Percentiles rank a stretch among this genome's conserved stretches.
phyloP scores from a whole-genome alignment of 2,797 vertebrate genomes.

The Jordanella pulchra region DNA sequence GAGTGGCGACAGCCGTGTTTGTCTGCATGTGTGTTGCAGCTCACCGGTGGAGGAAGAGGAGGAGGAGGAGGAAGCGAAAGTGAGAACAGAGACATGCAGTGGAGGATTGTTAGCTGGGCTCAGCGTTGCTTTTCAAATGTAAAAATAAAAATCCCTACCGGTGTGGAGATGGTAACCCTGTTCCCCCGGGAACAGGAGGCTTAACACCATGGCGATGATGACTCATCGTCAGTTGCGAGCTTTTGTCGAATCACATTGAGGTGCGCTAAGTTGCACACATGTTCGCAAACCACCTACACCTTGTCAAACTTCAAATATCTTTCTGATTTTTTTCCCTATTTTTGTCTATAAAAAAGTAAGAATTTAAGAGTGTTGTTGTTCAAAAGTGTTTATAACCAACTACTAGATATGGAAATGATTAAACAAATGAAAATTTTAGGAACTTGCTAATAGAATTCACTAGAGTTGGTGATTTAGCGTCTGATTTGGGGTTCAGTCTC shows the following conservation, averaged over 20 bases:
- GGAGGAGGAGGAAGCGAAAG: conserved; percentile 18
- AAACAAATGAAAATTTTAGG: background rate
- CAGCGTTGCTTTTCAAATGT: conserved; percentile 75
- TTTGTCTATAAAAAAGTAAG: conserved; percentile 31
- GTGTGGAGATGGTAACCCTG: conserved; percentile 68
- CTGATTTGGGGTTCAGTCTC: background rate
- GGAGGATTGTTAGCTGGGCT: conserved; percentile 57
- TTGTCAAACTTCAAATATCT: conserved; percentile 19
- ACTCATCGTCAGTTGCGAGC: conserved; percentile 65
- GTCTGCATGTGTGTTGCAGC: conserved; percentile 33
- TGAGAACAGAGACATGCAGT: conserved; percentile 27
- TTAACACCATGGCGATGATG: conserved; percentile 74
- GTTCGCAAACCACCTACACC: conserved; percentile 17
- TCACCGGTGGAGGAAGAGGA: conserved; percentile 38
- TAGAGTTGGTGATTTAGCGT: conserved; percentile 5
- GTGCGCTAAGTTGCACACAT: conserved; percentile 53
- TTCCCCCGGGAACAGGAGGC: conserved; percentile 69
- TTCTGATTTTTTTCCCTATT: conserved; percentile 7
- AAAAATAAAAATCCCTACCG: conserved; percentile 75
- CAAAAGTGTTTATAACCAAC: background rate
- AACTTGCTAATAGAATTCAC: background rate
- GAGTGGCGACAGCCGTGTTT: conserved; percentile 32
- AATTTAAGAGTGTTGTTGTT: conserved; percentile 15
- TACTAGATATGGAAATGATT: background rate
- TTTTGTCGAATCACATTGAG: conserved; percentile 64